Base-by-base conservation (phyloP, 1,140 invertebrate genomes). In the Potamilus streckersoni region DNA sequence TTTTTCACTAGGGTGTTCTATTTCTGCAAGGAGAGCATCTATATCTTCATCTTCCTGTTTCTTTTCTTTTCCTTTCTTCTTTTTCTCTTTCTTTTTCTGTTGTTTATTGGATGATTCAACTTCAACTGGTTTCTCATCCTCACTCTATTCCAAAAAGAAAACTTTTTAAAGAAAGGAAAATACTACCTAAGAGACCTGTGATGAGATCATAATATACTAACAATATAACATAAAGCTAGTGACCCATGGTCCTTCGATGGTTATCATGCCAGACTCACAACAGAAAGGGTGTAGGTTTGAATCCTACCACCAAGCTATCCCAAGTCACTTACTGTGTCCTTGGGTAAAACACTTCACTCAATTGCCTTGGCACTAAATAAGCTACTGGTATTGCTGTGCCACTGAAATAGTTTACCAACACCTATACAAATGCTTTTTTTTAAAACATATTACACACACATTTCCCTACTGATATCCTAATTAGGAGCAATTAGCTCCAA, bases 31-130 rank as follows among this genome's bases (percentile, higher is more conserved):
- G 64, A 95, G 93, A 89, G 95, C 94, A 85, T 96, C 95, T 76
- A 96, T 91, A 86, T 96, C 95, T 83, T 96, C 95, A 85, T 95
- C 94, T 86, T 95, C 95, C 70, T 95, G 93, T 82, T 94, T 93
- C 64, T 81, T 81, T 38, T 78, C 58, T 56, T 85, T 86, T 19
- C 82, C 83, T 73, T 87, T 85, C 55, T 83, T 79, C 65, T 83
- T 82, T 56, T 85, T 81, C 14, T 79, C 71, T 67, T 84, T 83
- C 60, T 77, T 79, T 49, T 71, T 55, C 27, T 65, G 73, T 63
- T 73, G 59, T 64, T 64, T 57, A 57, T 64, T 74, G 23, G 64
- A 23, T 67, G 79, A 73, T 67, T 71, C 11, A 3, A 65, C 69
- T 64, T 70, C 66, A 1, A 66, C 73, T 57, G 71, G 68, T 31